Conservation (phyloP, 2,888 invertebrate genomes). For the Eupithecia centaureata region DNA sequence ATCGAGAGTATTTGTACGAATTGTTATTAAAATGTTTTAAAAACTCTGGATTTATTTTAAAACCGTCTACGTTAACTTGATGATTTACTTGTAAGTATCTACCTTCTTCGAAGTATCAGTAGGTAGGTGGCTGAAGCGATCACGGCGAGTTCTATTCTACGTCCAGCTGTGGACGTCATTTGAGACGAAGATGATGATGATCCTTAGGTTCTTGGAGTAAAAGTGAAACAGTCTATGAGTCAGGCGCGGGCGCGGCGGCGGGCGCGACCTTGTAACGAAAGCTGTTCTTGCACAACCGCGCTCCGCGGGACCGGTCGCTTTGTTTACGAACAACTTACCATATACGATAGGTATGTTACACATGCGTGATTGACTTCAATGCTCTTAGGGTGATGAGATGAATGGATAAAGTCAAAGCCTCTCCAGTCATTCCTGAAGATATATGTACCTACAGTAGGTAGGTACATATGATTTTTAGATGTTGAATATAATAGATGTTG, state of each 20-base stretch:
- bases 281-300: constrained; percentile 44
- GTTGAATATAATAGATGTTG: too few relatives aligned
- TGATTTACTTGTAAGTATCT: background rate
- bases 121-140: too few relatives aligned
- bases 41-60: constrained; percentile 14
- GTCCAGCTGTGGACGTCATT: background rate
- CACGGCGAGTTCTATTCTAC: background rate
- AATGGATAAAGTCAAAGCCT: background rate
- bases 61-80: background rate
- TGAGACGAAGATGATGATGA: background rate
- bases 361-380: background rate
- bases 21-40: constrained; percentile 60
- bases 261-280: constrained; percentile 53
- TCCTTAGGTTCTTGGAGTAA: background rate
- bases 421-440: background rate
- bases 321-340: background rate
- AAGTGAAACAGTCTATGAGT: constrained; percentile 25
- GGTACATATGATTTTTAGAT: too few relatives aligned
- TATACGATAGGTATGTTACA: too few relatives aligned
- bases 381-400: background rate
- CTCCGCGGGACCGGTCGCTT: constrained; percentile 18
- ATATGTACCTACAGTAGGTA: too few relatives aligned
- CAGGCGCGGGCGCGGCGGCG: constrained; percentile 3
- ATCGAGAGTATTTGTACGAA: constrained; percentile 40
- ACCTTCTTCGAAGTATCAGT: background rate